Conservation (phyloP, 2,888 invertebrate genomes). For the Augochlorella aurata region DNA sequence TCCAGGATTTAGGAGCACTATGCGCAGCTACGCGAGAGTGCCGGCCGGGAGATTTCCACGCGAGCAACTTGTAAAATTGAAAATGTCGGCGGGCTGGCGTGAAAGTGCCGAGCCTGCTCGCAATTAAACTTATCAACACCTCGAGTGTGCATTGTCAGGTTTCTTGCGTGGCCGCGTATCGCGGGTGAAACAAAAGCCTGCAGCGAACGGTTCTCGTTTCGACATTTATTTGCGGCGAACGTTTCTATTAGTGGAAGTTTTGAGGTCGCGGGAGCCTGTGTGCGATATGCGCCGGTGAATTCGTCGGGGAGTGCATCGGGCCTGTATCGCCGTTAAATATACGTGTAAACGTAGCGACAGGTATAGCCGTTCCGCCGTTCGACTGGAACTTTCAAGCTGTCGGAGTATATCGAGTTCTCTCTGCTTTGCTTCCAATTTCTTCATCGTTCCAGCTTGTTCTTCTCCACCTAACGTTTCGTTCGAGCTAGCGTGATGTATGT, state of each 20-base stretch:
- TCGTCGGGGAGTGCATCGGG: slow-evolving; percentile 23
- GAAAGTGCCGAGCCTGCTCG: background rate
- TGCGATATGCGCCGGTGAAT: slow-evolving; percentile 37
- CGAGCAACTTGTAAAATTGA: background rate
- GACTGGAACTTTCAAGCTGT: slow-evolving; percentile 35
- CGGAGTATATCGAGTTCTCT: slow-evolving; percentile 30
- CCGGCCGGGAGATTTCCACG: background rate
- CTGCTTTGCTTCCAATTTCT: slow-evolving; percentile 19
- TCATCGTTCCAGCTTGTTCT: background rate
- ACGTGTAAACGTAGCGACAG: slow-evolving; percentile 46
- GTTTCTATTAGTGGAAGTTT: slow-evolving; percentile 40
- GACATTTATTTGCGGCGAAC: slow-evolving; percentile 23
- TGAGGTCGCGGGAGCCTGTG: slow-evolving; percentile 5
- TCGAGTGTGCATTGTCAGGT: background rate
- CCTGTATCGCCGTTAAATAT: slow-evolving; percentile 29
- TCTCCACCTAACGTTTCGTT: background rate
- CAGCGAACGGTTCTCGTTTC: background rate
- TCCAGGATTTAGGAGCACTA: no score
- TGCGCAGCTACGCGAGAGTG: background rate
- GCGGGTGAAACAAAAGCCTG: slow-evolving; percentile 1
- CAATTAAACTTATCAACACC: slow-evolving; percentile 19
- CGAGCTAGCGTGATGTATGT: background rate
- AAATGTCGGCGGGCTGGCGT: background rate
- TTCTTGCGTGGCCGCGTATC: background rate
- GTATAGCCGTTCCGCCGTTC: slow-evolving; percentile 28